phyloP scores from a whole-genome alignment of 2,113 vertebrate genomes.

The Egretta garzetta region DNA sequence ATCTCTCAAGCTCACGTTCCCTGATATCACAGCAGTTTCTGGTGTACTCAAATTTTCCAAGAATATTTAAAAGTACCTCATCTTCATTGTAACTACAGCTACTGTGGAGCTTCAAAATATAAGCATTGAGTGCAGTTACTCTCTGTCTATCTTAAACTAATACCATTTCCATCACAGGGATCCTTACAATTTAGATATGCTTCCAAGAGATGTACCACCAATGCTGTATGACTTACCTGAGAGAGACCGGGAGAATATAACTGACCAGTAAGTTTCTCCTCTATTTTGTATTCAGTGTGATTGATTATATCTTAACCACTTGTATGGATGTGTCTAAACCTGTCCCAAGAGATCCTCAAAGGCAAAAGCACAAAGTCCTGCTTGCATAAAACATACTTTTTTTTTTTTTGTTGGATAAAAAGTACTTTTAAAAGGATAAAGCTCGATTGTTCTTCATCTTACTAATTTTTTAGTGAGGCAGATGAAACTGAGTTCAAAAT shows the following conservation, averaged over 20 bases:
- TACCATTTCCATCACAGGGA: conserved; percentile 65
- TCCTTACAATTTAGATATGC: conserved; percentile 69
- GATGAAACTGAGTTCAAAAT: conserved; percentile 66
- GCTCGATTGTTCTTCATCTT: neutral
- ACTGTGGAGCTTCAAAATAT: neutral
- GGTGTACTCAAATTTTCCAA: neutral
- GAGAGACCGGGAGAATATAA: conserved; percentile 72
- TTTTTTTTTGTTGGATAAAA: neutral
- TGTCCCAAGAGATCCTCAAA: neutral
- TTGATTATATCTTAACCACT: neutral
- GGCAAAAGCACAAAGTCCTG: neutral
- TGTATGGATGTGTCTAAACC: neutral
- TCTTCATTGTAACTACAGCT: neutral
- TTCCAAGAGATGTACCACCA: conserved; percentile 71
- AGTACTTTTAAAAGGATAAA: neutral
- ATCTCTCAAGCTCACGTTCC: neutral
- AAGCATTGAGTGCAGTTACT: neutral
- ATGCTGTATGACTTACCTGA: conserved; percentile 57
- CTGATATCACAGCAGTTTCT: neutral
- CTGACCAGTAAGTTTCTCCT: conserved; percentile 57
- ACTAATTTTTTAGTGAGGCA: conserved; percentile 67
- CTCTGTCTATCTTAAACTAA: neutral
- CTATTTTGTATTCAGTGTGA: neutral
- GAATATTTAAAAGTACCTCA: neutral
- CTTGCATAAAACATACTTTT: neutral